Evolutionary conservation across 2,797 vertebrate species (phyloP).

Genomic region (Antrozous pallidus): DNA sequence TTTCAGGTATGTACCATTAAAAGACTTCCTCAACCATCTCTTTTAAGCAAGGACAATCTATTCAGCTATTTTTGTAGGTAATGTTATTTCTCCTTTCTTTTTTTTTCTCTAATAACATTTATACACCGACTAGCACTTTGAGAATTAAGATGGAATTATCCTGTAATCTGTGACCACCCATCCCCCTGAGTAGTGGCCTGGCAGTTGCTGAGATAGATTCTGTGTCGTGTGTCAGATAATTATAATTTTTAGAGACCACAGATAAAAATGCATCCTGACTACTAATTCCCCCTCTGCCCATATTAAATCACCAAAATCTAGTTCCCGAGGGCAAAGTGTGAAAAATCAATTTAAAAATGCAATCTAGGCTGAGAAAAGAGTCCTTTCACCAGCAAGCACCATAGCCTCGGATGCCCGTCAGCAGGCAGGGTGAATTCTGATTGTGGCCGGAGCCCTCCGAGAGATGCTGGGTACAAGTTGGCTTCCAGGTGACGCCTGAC

Average conservation of each 20-base stretch:
- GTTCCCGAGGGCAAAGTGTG: conserved; percentile 9
- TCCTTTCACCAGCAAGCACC: neutral
- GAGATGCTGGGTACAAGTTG: neutral
- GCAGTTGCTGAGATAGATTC: neutral
- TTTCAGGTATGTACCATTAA: neutral
- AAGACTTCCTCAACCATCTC: neutral
- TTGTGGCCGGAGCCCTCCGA: neutral
- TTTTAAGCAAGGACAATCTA: neutral
- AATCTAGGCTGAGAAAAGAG: neutral
- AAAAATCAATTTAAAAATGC: conserved; percentile 23
- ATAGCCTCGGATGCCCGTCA: neutral
- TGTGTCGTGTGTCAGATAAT: neutral
- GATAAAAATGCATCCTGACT: conserved; percentile 30
- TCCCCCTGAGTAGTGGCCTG: neutral
- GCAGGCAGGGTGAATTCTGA: neutral
- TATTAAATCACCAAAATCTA: conserved; percentile 27
- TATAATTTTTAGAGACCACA: neutral
- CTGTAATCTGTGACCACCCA: neutral
- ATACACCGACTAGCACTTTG: neutral
- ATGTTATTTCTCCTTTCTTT: neutral
- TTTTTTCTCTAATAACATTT: neutral
- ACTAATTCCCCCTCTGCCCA: neutral
- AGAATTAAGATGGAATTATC: conserved; percentile 13
- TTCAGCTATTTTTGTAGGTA: neutral
- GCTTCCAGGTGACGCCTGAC: neutral